These are phyloP conservation scores for Formica aserva DNA, from an alignment of 2,888 invertebrate genomes.

Conservation along the genomic window DNA sequence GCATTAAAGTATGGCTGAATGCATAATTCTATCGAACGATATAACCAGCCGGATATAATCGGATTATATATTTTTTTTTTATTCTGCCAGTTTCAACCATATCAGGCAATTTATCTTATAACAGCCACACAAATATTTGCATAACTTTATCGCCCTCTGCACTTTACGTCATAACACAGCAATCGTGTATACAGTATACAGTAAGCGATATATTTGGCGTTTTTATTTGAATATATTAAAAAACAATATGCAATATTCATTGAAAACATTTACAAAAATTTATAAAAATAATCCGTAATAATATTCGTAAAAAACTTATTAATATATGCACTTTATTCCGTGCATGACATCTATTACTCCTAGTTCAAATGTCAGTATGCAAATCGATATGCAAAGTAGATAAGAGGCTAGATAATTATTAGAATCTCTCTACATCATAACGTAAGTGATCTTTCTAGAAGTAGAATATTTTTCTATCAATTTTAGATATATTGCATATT, in stretches of 20 bases:
- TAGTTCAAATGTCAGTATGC: background rate
- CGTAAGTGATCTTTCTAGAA: background rate
- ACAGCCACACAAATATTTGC: constrained; percentile 17
- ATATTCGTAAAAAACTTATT: background rate
- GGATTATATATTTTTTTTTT: constrained; percentile 2
- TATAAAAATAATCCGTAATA: background rate
- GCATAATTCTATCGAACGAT: constrained; percentile 40
- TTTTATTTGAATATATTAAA: constrained; percentile 11
- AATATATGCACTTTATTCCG: constrained; percentile 15
- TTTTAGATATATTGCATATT: background rate
- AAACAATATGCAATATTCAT: background rate
- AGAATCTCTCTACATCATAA: background rate
- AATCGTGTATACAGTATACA: background rate
- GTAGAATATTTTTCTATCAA: background rate
- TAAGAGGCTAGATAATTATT: background rate
- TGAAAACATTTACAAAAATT: constrained; percentile 1
- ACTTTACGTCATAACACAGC: constrained; percentile 8
- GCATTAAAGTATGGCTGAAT: constrained; percentile 48
- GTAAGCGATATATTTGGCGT: background rate
- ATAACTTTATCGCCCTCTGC: constrained; percentile 22
- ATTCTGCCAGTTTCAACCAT: constrained; percentile 20
- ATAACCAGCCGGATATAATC: constrained; percentile 46
- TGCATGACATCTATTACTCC: background rate
- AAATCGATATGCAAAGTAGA: background rate
- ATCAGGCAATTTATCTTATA: constrained; percentile 22